Percentiles rank a stretch among this genome's conserved stretches.
Conservation (phyloP, 37 sponge, comb jelly and placozoan genomes). For the Oscarella lobularis region DNA sequence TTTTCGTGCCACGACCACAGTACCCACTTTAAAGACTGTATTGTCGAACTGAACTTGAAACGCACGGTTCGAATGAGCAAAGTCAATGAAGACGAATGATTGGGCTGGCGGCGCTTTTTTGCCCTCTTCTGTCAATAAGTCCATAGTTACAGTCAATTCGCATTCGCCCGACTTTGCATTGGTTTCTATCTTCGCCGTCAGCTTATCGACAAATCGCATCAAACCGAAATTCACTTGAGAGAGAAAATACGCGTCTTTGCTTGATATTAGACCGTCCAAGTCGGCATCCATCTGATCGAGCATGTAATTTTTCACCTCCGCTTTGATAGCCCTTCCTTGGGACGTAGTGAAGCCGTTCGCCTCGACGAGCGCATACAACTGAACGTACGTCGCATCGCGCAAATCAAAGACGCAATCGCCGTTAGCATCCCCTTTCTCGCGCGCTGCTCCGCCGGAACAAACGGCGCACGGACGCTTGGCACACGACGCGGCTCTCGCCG, state of each 20-base stretch:
- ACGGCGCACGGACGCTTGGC: constrained; percentile 11
- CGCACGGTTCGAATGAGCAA: constrained; percentile 1
- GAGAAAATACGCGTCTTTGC: constrained; percentile 1
- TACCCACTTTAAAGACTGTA: constrained; percentile 16
- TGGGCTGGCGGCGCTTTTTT: constrained; percentile 1
- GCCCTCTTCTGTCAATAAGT: constrained; percentile 5
- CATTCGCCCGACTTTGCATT: constrained; percentile 15
- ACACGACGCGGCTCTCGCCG: neutral
- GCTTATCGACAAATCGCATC: constrained; percentile 15
- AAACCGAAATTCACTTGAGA: constrained; percentile 14
- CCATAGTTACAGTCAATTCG: constrained; percentile 12
- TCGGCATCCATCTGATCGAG: neutral
- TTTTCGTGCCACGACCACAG: constrained; percentile 3
- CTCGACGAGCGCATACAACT: constrained; percentile 17
- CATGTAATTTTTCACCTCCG: neutral
- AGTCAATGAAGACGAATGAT: constrained; percentile 18
- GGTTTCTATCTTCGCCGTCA: neutral
- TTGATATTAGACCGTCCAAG: neutral
- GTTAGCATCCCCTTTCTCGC: constrained; percentile 51
- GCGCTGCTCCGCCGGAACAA: constrained; percentile 2
- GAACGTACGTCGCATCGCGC: constrained; percentile 31
- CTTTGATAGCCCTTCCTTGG: neutral
- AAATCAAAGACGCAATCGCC: constrained; percentile 50
- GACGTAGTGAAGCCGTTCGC: constrained; percentile 28
- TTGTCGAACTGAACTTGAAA: constrained; percentile 36